These are phyloP conservation scores for Acanthurus lineatus DNA, from an alignment of 2,797 vertebrate species.

Conservation along the genomic window DNA sequence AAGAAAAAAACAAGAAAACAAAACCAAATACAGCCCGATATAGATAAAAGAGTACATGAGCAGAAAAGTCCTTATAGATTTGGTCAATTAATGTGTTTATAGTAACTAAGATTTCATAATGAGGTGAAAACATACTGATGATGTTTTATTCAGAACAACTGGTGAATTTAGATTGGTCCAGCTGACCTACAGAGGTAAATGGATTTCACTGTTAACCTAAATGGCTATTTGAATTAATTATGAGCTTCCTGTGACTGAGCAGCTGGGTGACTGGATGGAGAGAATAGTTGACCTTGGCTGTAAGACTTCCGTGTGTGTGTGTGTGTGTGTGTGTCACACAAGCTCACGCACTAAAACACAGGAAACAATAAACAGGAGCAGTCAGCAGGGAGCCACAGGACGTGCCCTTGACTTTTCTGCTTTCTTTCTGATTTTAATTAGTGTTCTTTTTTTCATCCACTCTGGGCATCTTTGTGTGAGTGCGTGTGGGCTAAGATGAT, in stretches of 20 bases:
- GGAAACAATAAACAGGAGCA: not conserved
- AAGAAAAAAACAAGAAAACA: too few relatives aligned
- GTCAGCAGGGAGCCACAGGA: not conserved
- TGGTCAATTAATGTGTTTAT: not conserved
- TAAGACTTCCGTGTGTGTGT: not conserved
- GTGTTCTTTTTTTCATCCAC: not conserved
- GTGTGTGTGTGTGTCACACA: not conserved
- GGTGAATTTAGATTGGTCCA: not conserved
- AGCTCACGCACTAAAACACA: not conserved
- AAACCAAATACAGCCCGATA: too few relatives aligned
- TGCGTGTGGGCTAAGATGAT: not conserved
- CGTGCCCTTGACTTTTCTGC: not conserved
- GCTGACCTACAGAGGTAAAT: not conserved
- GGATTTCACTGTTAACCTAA: not conserved
- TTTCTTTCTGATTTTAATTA: not conserved
- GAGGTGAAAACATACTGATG: not conserved
- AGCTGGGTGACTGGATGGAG: not conserved
- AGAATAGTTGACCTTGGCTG: not conserved
- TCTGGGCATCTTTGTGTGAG: not conserved
- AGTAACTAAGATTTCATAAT: not conserved
- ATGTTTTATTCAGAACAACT: not conserved
- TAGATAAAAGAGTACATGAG: not conserved
- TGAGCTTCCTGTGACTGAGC: not conserved
- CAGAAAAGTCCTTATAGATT: not conserved
- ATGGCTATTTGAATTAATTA: not conserved